phyloP scores from a whole-genome alignment of 2,113 vertebrate genomes.

The Paracanthobrama guichenoti region DNA sequence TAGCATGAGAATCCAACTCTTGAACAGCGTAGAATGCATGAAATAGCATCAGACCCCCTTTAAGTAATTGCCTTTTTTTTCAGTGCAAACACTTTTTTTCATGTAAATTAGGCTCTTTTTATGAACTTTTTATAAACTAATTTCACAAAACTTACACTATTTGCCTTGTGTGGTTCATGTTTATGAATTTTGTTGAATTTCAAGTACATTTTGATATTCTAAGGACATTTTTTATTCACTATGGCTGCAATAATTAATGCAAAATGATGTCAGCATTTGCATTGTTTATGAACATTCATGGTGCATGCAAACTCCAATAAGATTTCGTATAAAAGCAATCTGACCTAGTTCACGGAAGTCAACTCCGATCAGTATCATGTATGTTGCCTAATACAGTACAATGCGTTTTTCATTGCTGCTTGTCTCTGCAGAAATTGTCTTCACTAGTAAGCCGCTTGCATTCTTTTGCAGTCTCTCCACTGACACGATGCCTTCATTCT shows the following conservation, averaged over 20 bases:
- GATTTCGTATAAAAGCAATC: not conserved
- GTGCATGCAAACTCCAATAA: not conserved
- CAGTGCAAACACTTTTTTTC: not conserved
- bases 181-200: not conserved
- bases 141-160: not conserved
- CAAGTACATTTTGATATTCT: not conserved
- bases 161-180: not conserved
- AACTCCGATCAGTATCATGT: not conserved
- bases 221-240: not conserved
- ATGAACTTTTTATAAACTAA: not conserved
- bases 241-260: not conserved
- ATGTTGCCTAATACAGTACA: not conserved
- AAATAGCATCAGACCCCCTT: no score
- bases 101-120: not conserved
- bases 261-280: not conserved
- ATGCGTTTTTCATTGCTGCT: conserved; percentile 6
- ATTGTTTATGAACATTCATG: not conserved
- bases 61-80: no score
- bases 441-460: not conserved
- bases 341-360: not conserved
- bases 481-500: not conserved
- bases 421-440: not conserved
- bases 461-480: not conserved
- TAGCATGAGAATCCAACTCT: no score
- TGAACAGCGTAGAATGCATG: no score